phyloP scores from a whole-genome alignment of 1,140 invertebrate genomes.

The Cylas formicarius region DNA sequence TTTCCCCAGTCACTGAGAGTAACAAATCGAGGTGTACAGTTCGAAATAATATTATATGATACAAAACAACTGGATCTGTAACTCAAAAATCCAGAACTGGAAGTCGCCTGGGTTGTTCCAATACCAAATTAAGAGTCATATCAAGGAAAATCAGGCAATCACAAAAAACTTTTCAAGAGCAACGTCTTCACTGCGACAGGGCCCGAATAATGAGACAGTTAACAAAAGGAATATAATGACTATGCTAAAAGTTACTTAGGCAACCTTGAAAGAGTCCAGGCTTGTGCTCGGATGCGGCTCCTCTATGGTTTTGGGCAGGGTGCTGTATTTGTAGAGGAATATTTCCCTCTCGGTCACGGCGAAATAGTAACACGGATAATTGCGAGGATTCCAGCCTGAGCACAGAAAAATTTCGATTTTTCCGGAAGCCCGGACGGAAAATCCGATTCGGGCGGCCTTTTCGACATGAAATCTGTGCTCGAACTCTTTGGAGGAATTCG shows the following conservation, averaged over 20 bases:
- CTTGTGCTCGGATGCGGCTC: slow-evolving; percentile 3
- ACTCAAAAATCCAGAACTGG: too few relatives aligned
- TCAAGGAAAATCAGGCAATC: too few relatives aligned
- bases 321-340: slow-evolving; percentile 15
- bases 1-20: too few relatives aligned
- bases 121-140: too few relatives aligned
- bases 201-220: background rate
- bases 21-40: too few relatives aligned
- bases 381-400: slow-evolving; percentile 27
- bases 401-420: slow-evolving; percentile 28
- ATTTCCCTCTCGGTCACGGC: slow-evolving; percentile 22
- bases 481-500: slow-evolving; percentile 21
- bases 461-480: slow-evolving; percentile 23
- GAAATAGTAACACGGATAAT: slow-evolving; percentile 30
- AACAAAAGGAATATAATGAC: background rate
- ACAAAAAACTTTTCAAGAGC: too few relatives aligned
- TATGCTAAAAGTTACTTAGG: background rate
- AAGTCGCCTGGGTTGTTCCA: too few relatives aligned
- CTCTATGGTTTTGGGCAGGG: slow-evolving; percentile 11
- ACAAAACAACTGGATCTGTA: too few relatives aligned
- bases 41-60: too few relatives aligned
- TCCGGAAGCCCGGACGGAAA: slow-evolving; percentile 25
- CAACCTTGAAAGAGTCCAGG: slow-evolving; percentile 21
- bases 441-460: slow-evolving; percentile 18
- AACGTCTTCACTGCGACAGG: too few relatives aligned